These are phyloP conservation scores for Syngnathus floridae DNA, from an alignment of 2,113 vertebrate genomes.

Conservation along the genomic window DNA sequence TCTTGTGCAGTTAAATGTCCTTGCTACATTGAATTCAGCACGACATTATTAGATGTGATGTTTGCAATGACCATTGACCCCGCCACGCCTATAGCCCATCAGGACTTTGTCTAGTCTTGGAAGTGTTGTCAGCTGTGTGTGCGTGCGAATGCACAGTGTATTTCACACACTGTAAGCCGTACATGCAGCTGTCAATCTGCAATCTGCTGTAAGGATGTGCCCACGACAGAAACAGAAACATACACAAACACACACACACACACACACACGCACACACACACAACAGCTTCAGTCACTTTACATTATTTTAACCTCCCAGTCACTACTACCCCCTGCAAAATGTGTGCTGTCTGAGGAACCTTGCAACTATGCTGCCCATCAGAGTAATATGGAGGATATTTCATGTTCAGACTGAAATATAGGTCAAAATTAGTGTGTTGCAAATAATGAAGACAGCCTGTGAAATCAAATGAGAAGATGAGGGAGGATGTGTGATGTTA, in stretches of 20 bases:
- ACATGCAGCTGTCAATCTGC: slow-evolving; percentile 18
- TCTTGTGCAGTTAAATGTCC: not conserved
- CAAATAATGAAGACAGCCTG: not conserved
- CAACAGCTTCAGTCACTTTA: too few relatives aligned
- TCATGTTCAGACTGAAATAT: not conserved
- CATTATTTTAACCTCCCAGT: too few relatives aligned
- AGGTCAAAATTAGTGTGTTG: not conserved
- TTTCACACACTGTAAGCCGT: slow-evolving; percentile 5
- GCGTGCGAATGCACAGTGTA: slow-evolving; percentile 9
- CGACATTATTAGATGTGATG: slow-evolving; percentile 29
- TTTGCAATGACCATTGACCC: slow-evolving; percentile 29
- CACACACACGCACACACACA: too few relatives aligned
- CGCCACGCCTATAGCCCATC: slow-evolving; percentile 8
- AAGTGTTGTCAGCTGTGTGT: slow-evolving; percentile 35
- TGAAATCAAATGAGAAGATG: not conserved
- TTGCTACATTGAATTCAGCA: slow-evolving; percentile 8
- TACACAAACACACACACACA: too few relatives aligned
- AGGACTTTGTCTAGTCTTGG: slow-evolving; percentile 22
- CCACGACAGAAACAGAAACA: too few relatives aligned
- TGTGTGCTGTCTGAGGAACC: not conserved
- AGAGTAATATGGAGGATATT: slow-evolving; percentile 9
- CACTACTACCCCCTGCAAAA: not conserved
- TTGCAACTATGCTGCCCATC: slow-evolving; percentile 24
- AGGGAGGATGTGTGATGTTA: not conserved
- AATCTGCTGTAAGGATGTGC: not conserved